Conservation (phyloP, 1,140 invertebrate genomes). For the Listronotus oregonensis region DNA sequence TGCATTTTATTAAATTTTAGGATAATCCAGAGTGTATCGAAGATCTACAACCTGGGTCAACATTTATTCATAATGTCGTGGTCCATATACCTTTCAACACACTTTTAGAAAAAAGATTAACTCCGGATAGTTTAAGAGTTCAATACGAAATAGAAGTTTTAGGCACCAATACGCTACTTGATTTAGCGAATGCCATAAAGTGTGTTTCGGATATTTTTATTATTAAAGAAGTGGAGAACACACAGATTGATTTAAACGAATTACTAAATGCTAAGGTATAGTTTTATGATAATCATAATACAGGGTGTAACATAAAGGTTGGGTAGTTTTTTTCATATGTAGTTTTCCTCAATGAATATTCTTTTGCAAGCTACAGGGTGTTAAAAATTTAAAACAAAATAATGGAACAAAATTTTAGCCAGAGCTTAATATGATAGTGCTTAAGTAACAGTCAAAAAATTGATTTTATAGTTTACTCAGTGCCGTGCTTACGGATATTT, state of each 20-base stretch:
- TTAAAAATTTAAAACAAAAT: no score
- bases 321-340: slow-evolving; percentile 16
- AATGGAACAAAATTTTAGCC: no score
- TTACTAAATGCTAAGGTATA: slow-evolving; percentile 59
- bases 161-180: slow-evolving; percentile 62
- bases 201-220: slow-evolving; percentile 63
- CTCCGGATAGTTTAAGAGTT: slow-evolving; percentile 37
- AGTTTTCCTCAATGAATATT: slow-evolving; percentile 20
- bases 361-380: no score
- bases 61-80: slow-evolving; percentile 52
- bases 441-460: no score
- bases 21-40: slow-evolving; percentile 4
- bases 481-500: no score
- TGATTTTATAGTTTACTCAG: no score
- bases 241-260: slow-evolving; percentile 50
- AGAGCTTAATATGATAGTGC: no score
- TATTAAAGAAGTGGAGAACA: slow-evolving; percentile 60
- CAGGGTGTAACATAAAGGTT: no score
- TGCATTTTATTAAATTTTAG: slow-evolving; percentile 2
- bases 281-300: slow-evolving; percentile 12
- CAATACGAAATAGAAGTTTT: slow-evolving; percentile 60
- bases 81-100: slow-evolving; percentile 53
- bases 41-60: slow-evolving; percentile 46
- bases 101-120: slow-evolving; percentile 22
- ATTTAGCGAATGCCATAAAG: slow-evolving; percentile 63